These are phyloP conservation scores for Spheniscus mendiculus DNA, from an alignment of 2,113 vertebrate species.

Conservation along the genomic window DNA sequence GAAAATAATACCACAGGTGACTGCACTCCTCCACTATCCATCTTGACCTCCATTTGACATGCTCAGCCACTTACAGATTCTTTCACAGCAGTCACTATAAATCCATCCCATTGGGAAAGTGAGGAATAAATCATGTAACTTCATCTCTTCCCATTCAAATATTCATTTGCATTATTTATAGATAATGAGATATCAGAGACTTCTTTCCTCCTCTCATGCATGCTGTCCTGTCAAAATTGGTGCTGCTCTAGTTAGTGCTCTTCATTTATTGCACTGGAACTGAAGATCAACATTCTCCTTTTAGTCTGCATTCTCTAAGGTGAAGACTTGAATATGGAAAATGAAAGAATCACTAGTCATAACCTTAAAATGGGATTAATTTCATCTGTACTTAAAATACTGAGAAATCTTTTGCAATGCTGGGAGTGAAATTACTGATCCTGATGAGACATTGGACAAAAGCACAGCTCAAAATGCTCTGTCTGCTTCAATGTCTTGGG, in stretches of 20 bases:
- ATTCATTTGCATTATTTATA: slow-evolving; percentile 18
- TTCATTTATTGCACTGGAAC: neutral
- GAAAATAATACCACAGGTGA: neutral
- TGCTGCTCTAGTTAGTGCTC: neutral
- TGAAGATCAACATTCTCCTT: neutral
- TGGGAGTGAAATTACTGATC: neutral
- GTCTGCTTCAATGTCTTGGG: neutral
- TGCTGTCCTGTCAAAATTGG: neutral
- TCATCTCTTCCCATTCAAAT: slow-evolving; percentile 14
- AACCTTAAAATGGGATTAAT: neutral
- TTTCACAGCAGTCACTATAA: neutral
- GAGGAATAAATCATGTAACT: neutral
- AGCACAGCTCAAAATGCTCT: neutral
- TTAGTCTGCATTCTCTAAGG: neutral
- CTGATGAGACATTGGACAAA: neutral
- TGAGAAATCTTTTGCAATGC: neutral
- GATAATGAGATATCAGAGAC: neutral
- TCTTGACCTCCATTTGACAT: neutral
- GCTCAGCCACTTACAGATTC: neutral
- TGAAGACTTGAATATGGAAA: neutral
- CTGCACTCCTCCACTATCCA: neutral
- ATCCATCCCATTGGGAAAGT: neutral
- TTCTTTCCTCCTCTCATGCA: neutral
- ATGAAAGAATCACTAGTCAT: neutral
- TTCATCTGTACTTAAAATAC: neutral